Evolutionary conservation across 2,113 vertebrate genomes (phyloP).

Genomic region (Copsychus sechellarum): DNA sequence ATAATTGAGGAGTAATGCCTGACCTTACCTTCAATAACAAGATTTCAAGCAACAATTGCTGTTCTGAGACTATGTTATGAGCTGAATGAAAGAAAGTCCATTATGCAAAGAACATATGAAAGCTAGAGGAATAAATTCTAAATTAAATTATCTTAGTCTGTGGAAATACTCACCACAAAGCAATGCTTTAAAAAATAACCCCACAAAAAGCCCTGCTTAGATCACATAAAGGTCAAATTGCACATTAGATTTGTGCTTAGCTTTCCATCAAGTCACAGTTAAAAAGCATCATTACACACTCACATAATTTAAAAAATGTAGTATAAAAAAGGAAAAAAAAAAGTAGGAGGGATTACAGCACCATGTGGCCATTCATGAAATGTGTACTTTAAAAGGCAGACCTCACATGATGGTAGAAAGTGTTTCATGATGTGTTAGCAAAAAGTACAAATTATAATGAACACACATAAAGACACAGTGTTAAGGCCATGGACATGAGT

Average conservation of each 20-base stretch:
- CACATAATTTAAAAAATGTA: not conserved
- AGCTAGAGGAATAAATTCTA: not conserved
- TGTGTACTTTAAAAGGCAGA: constrained; percentile 43
- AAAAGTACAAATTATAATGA: constrained; percentile 25
- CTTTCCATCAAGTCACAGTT: not conserved
- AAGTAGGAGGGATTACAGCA: constrained; percentile 42
- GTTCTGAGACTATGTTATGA: not conserved
- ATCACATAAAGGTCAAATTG: constrained; percentile 7
- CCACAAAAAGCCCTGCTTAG: fast-evolving
- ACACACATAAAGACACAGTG: constrained; percentile 48
- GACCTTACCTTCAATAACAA: not conserved
- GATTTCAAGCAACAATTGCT: not conserved
- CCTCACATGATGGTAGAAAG: constrained; percentile 51
- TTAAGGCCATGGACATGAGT: not conserved
- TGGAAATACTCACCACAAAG: not conserved
- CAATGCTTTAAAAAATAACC: not conserved
- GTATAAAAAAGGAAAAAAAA: not conserved
- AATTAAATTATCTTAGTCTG: not conserved
- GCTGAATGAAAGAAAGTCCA: not conserved
- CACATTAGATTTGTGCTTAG: not conserved
- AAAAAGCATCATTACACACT: constrained; percentile 17
- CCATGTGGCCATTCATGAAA: constrained; percentile 52
- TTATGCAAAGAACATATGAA: not conserved
- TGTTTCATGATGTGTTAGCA: constrained; percentile 58
- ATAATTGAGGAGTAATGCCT: not conserved